These are phyloP conservation scores for Oriolus oriolus DNA, from an alignment of 2,113 vertebrate genomes.

Conservation along the genomic window DNA sequence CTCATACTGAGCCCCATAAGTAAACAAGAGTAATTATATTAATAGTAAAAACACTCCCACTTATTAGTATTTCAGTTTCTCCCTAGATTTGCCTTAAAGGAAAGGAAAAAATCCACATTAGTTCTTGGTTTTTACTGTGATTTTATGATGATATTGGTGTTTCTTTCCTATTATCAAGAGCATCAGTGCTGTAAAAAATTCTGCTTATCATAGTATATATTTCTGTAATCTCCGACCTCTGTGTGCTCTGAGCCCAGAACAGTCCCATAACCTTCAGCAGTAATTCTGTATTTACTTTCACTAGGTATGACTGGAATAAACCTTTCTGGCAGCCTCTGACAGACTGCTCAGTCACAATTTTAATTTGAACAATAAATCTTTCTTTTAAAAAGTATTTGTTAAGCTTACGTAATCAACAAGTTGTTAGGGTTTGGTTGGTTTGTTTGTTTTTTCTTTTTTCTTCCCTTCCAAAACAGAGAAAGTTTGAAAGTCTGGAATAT, in stretches of 20 bases:
- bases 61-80: neutral
- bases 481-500: neutral
- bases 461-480: neutral
- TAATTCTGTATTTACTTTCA: neutral
- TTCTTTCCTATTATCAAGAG: neutral
- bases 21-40: conserved; percentile 13
- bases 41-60: neutral
- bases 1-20: neutral
- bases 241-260: neutral
- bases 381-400: neutral
- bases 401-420: neutral
- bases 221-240: neutral
- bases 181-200: neutral
- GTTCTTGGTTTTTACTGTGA: neutral
- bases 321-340: neutral
- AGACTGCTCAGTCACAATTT: neutral
- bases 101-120: neutral
- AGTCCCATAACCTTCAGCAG: neutral
- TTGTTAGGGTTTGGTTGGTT: neutral
- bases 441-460: neutral
- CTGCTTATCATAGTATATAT: neutral
- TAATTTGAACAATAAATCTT: neutral
- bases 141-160: neutral
- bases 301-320: neutral
- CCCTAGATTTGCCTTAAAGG: neutral